Evolutionary conservation across 1,140 invertebrate genomes (phyloP).

Genomic region (Drosophila oshimai): DNA sequence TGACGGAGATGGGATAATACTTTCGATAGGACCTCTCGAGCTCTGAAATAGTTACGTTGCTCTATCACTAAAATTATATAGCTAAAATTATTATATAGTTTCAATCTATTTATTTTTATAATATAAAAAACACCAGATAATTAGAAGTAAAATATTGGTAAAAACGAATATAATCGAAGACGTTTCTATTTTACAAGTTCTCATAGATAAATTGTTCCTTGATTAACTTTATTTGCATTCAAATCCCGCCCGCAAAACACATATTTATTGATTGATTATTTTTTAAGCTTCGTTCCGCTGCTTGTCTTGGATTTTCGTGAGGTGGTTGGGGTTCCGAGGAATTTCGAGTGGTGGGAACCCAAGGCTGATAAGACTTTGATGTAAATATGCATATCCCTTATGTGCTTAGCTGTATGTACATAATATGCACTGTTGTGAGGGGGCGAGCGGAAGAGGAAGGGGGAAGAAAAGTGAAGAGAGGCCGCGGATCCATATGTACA

Average conservation of each 20-base stretch:
- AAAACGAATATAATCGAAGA: too few relatives aligned
- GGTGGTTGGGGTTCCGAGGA: background rate
- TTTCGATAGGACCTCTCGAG: too few relatives aligned
- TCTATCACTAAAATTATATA: too few relatives aligned
- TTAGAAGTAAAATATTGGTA: too few relatives aligned
- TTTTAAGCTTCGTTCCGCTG: slow-evolving; percentile 17
- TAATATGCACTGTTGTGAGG: background rate
- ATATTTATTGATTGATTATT: slow-evolving; percentile 33
- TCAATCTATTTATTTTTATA: too few relatives aligned
- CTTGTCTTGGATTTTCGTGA: slow-evolving; percentile 7
- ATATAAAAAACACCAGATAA: too few relatives aligned
- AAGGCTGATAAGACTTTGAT: slow-evolving; percentile 27
- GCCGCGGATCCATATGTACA: slow-evolving; percentile 5
- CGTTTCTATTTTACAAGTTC: too few relatives aligned
- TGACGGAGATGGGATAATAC: background rate
- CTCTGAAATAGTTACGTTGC: too few relatives aligned
- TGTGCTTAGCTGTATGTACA: slow-evolving; percentile 37
- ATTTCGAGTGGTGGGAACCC: slow-evolving; percentile 11
- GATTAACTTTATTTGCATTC: slow-evolving; percentile 6
- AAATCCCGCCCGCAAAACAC: background rate
- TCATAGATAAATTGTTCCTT: background rate
- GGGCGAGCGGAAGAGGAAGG: background rate
- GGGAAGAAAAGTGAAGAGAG: background rate
- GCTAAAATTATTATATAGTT: too few relatives aligned
- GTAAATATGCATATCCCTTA: slow-evolving; percentile 4